Evolutionary conservation across 1,140 invertebrate genomes (phyloP), one percentile per base, ranked within the genome.

Genomic region (Lepidostoma basale): DNA sequence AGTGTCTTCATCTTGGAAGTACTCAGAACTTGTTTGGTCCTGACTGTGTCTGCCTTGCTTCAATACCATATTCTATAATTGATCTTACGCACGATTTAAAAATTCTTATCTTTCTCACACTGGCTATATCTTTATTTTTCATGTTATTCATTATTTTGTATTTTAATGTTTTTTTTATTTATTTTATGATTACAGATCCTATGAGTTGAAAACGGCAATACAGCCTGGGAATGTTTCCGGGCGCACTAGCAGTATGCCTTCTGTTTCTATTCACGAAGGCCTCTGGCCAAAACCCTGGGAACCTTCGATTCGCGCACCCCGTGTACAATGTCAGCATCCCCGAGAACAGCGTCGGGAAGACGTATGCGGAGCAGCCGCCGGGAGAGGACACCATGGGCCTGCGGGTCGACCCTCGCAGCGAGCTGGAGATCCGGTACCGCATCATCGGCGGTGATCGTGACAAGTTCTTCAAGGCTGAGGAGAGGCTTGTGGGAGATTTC

Each of bases 401-500:
- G 64, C 79, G 69, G 22, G 69, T 85, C 42, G 77, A 79, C 39
- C 76, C 42, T 58, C 73, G 49, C 42, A 75, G 75, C n/a, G 77
- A 77, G 73, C 79, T 85, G 9, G 87, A 90, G 63, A 85, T 98
- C 10, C 88, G 90, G 67, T 95, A 89, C 78, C 89, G 90, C 73
- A 96, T 98, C 77, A 84, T 90, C 12, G 87, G 86, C 69, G 94
- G 95, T 23, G 94, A 98, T 79, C 87, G 88, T 23, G 90, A 94
- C 63, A 92, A 93, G 75, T 91, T 97, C 76, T 98, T 98, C 83
- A 96, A 96, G 77, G 93, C 93, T 0, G 95, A 97, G 77, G 89
- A 94, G 58, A 84, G 88, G 12, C 80, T 88, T 25, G 90, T 98
- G 9, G 96, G 95, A 18, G 93, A 98, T 82, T 98, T 97, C 84